A percentile compares a stretch with the other conserved stretches of the same genome.
phyloP scores from a whole-genome alignment of 1,140 invertebrate species.

The Drosophila azteca region DNA sequence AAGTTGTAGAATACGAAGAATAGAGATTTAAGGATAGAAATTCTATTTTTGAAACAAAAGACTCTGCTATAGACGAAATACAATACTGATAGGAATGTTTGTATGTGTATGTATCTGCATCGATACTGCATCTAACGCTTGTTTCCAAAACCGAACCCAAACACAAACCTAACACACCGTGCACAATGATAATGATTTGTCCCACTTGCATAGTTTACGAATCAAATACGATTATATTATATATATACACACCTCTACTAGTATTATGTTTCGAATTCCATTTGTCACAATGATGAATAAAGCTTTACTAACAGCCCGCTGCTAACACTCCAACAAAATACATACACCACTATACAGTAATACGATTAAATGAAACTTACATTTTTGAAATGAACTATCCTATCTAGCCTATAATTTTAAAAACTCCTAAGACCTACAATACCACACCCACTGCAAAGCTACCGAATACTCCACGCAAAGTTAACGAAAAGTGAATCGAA shows the following conservation, averaged over 20 bases:
- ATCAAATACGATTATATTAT: slow-evolving; percentile 39
- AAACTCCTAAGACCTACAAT: slow-evolving; percentile 22
- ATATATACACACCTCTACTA: slow-evolving; percentile 51
- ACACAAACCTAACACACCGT: slow-evolving; percentile 22
- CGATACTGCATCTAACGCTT: slow-evolving; percentile 63
- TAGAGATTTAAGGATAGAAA: slow-evolving; percentile 75
- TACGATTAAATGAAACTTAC: slow-evolving; percentile 23
- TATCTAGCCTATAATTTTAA: slow-evolving; percentile 59
- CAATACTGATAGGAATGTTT: slow-evolving; percentile 47
- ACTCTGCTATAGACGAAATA: slow-evolving; percentile 77
- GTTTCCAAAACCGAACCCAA: slow-evolving; percentile 52
- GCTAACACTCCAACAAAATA: slow-evolving; percentile 49
- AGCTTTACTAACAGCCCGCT: slow-evolving; percentile 67
- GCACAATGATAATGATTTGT: slow-evolving; percentile 62
- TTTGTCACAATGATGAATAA: slow-evolving; percentile 69
- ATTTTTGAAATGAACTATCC: slow-evolving; percentile 18
- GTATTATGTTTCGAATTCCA: slow-evolving; percentile 73
- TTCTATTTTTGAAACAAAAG: slow-evolving; percentile 80
- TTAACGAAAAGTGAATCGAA: slow-evolving; percentile 77
- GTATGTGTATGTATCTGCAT: slow-evolving; percentile 45
- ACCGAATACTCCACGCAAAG: slow-evolving; percentile 77
- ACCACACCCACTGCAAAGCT: slow-evolving; percentile 61
- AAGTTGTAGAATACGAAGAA: slow-evolving; percentile 68
- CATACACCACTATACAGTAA: slow-evolving; percentile 28
- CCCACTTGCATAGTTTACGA: slow-evolving; percentile 29